Evolutionary conservation across 2,888 invertebrate genomes (phyloP), one percentile per base, ranked within the genome.

Genomic region (Aleiodes testaceus): DNA sequence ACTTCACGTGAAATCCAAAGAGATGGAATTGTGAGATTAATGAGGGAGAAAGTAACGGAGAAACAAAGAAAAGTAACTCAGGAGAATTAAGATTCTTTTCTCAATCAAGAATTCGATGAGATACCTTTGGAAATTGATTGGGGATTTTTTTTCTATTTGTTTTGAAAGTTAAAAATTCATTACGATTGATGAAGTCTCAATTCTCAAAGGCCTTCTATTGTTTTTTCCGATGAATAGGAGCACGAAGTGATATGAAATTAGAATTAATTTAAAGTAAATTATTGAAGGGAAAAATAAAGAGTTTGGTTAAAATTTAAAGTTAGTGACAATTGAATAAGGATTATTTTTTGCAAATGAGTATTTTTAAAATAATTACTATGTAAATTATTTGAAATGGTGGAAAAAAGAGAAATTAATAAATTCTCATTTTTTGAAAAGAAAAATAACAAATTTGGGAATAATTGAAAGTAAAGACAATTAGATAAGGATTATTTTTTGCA

Each of bases 21-120:
- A 42, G 42, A 26, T 66, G 53, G 66, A 66, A 66, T 66, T 52
- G 52, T 52, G 36, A 50, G 36, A 53, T 52, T 66, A 53, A 59
- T 53, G 66, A 65, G 65, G 50, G 65, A 66, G 44, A 66, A 42
- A 42, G 36, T 36, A 36, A 36, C n/a, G 53, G 20, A n/a, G 11
- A 36, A 66, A 42, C 44, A 52, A 52, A 66, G 49, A 36, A 50
- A 18, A 42, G 36, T 30, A 42, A 42, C 7, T 20, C n/a, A 12
- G 14, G n/a, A 20, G 36, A 11, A 30, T 16, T n/a, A 1, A 42
- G 7, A 5, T 42, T 16, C 36, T 36, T 36, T 36, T 36, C 36
- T 36, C 36, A 11, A n/a, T 36, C 59, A 16, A 12, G 16, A 26
- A 9, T 59, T 59, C 42, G 6, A 42, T 9, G 7, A 42, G 42